These are phyloP conservation scores for Bucco capensis DNA, from an alignment of 2,113 vertebrate genomes.

Conservation along the genomic window DNA sequence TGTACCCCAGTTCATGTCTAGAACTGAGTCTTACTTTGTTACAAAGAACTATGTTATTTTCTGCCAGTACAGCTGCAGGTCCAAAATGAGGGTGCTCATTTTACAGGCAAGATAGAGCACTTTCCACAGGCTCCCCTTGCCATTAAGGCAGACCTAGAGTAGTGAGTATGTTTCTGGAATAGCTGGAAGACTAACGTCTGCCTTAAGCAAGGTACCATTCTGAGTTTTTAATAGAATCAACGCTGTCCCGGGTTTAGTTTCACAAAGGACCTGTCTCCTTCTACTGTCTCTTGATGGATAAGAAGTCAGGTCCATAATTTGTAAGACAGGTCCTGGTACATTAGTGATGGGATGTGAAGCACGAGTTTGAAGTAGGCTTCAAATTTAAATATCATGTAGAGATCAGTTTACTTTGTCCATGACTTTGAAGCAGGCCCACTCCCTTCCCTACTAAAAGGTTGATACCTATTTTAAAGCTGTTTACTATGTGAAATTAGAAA, in stretches of 20 bases:
- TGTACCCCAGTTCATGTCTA: not conserved
- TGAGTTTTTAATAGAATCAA: not conserved
- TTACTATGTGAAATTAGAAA: not conserved
- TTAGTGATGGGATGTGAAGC: constrained; percentile 23
- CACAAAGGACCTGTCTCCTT: not conserved
- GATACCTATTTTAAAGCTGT: constrained; percentile 1
- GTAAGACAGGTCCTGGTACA: not conserved
- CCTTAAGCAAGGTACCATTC: not conserved
- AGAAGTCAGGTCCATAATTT: not conserved
- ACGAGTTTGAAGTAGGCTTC: constrained; percentile 7
- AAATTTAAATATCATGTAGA: constrained; percentile 40
- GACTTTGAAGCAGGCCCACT: not conserved
- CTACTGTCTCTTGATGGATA: not conserved
- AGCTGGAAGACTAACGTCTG: not conserved
- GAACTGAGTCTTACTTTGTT: not conserved
- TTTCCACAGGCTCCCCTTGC: not conserved
- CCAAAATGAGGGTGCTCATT: not conserved
- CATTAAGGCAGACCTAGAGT: not conserved
- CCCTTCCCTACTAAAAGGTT: not conserved
- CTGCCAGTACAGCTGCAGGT: not conserved
- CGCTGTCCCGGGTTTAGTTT: not conserved
- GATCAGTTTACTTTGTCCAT: constrained; percentile 23
- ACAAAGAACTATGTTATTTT: not conserved
- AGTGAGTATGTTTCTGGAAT: not conserved
- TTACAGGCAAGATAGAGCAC: not conserved